phyloP scores from a whole-genome alignment of 2,888 invertebrate species.

The Drosophila putrida region DNA sequence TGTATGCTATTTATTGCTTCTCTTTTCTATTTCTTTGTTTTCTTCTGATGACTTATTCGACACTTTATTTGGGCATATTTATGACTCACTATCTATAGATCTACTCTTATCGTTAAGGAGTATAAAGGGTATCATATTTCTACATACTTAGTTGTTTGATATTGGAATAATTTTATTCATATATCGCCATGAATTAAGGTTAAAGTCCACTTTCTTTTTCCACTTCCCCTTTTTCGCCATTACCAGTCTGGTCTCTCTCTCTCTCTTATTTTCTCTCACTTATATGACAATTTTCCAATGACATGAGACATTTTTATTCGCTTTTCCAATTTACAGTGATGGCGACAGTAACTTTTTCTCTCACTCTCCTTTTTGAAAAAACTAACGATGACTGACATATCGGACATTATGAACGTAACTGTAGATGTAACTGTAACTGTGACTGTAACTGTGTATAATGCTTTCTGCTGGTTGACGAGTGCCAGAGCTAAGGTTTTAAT shows the following conservation, averaged over 20 bases:
- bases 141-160: background rate
- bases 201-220: background rate
- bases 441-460: conserved; percentile 15
- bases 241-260: background rate
- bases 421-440: conserved; percentile 15
- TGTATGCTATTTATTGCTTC: conserved; percentile 36
- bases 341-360: conserved; percentile 8
- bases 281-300: conserved; percentile 51
- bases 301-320: conserved; percentile 40
- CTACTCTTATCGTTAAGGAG: background rate
- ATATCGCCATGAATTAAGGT: background rate
- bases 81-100: conserved; percentile 6
- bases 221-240: background rate
- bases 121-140: background rate
- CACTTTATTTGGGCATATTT: conserved; percentile 4
- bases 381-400: conserved; percentile 52
- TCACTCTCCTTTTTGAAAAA: background rate
- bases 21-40: background rate
- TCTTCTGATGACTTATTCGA: conserved; percentile 10
- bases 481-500: conserved; percentile 51
- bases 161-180: background rate
- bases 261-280: conserved; percentile 5
- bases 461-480: conserved; percentile 19
- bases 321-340: conserved; percentile 46
- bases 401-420: conserved; percentile 40